Evolutionary conservation across 2,113 vertebrate species (phyloP).

Genomic region (Hippocampus abdominalis): DNA sequence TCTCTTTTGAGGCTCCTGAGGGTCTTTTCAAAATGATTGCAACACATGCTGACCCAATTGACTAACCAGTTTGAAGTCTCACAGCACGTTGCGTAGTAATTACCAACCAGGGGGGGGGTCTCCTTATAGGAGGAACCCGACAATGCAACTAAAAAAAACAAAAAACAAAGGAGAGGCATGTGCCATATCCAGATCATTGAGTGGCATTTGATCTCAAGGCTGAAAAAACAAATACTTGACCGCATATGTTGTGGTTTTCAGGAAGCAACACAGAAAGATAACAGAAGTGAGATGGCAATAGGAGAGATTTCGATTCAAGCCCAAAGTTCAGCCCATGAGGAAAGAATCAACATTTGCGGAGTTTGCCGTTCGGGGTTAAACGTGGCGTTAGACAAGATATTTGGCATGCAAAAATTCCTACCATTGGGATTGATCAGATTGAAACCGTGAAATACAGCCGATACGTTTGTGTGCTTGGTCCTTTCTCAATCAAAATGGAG

Average conservation of each 20-base stretch:
- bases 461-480: neutral
- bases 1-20: neutral
- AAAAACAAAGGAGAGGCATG: neutral
- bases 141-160: neutral
- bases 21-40: neutral
- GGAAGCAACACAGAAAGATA: conserved; percentile 15
- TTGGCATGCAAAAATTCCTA: conserved; percentile 54
- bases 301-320: conserved; percentile 12
- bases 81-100: neutral
- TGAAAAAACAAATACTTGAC: neutral
- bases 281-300: conserved; percentile 11
- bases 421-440: neutral
- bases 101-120: neutral
- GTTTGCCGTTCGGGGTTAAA: conserved; percentile 12
- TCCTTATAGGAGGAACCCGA: neutral
- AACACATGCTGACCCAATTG: neutral
- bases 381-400: conserved; percentile 33
- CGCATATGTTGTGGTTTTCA: neutral
- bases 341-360: conserved; percentile 29
- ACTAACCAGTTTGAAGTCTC: neutral
- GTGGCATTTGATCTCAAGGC: neutral
- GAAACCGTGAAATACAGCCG: neutral
- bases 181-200: neutral
- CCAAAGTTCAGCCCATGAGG: conserved; percentile 20
- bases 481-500: neutral